phyloP scores from a whole-genome alignment of 2,888 invertebrate species.

The Callosobruchus maculatus region DNA sequence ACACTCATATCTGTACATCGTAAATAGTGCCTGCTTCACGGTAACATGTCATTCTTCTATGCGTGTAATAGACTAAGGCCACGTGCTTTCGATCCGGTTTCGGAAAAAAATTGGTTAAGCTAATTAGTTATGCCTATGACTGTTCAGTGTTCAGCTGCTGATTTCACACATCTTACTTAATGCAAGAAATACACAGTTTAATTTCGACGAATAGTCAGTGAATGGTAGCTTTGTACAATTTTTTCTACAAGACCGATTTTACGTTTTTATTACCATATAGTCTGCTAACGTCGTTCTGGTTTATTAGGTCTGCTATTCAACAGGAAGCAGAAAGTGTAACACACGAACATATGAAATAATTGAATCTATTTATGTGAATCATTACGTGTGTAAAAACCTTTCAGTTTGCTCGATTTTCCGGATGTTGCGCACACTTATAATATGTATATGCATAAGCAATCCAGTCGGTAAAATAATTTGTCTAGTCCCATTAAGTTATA shows the following conservation, averaged over 20 bases:
- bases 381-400: background rate
- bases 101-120: background rate
- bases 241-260: background rate
- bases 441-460: too few relatives aligned
- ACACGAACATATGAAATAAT: background rate
- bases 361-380: background rate
- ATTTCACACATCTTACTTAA: background rate
- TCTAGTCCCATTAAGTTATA: too few relatives aligned
- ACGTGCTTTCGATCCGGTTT: background rate
- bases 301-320: background rate
- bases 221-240: background rate
- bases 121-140: background rate
- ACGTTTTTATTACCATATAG: background rate
- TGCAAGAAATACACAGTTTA: background rate
- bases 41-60: background rate
- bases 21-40: background rate
- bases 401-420: background rate
- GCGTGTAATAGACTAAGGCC: background rate
- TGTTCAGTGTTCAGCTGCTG: background rate
- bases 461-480: too few relatives aligned
- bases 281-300: background rate
- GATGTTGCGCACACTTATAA: background rate
- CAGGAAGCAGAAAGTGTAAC: background rate
- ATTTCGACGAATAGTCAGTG: background rate
- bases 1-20: background rate